Conservation (phyloP, 2,797 vertebrate genomes). For the Sarcoramphus papa region DNA sequence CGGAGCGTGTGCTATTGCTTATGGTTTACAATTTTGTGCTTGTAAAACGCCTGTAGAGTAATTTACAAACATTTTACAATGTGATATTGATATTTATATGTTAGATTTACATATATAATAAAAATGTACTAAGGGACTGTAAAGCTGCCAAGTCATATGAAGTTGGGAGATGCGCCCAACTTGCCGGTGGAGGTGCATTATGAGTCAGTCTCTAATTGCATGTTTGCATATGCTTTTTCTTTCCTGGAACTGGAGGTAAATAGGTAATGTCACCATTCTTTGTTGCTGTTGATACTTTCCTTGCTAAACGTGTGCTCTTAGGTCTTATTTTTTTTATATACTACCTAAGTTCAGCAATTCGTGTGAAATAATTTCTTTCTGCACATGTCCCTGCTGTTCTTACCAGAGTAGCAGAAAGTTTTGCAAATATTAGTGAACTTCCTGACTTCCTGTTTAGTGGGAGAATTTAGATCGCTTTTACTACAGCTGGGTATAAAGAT, state of each 20-base stretch:
- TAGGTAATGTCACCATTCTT: not conserved
- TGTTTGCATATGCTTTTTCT: not conserved
- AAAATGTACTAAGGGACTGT: not conserved
- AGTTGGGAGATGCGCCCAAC: not conserved
- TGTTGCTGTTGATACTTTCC: not conserved
- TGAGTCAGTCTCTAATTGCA: not conserved
- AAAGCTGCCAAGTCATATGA: not conserved
- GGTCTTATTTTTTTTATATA: not conserved
- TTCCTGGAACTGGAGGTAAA: not conserved
- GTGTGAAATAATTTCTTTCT: not conserved
- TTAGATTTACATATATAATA: not conserved
- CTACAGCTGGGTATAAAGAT: not conserved
- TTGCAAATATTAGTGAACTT: not conserved
- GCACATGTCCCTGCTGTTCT: not conserved
- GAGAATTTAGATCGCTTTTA: not conserved
- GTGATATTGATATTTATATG: not conserved
- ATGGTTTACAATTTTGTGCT: not conserved
- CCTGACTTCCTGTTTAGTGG: not conserved
- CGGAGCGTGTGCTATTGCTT: accelerated
- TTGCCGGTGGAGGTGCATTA: not conserved
- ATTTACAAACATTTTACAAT: not conserved
- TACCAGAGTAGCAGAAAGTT: not conserved
- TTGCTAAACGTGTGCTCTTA: not conserved
- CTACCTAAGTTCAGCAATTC: accelerated
- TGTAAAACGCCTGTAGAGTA: not conserved